These are phyloP conservation scores for Mallotus villosus DNA, from an alignment of 2,797 vertebrate genomes.

Conservation along the genomic window DNA sequence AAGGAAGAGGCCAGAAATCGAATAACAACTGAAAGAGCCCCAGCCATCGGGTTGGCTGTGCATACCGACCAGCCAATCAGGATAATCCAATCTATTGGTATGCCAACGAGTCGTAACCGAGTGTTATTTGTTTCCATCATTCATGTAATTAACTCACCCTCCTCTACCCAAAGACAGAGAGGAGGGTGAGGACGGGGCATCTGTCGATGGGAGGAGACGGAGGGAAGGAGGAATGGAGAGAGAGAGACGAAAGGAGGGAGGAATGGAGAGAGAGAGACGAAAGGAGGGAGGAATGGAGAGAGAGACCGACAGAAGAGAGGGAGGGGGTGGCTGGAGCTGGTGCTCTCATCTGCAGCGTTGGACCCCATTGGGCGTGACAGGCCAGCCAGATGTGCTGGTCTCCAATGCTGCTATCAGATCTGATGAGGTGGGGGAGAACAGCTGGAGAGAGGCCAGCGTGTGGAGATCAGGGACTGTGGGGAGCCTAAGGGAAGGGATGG, in stretches of 20 bases:
- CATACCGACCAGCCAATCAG: slow-evolving; percentile 44
- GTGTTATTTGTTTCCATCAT: slow-evolving; percentile 57
- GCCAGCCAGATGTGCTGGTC: slow-evolving; percentile 15
- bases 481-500: slow-evolving; percentile 4
- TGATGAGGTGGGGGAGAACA: slow-evolving; percentile 15
- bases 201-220: slow-evolving; percentile 10
- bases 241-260: not conserved
- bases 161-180: slow-evolving; percentile 17
- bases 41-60: slow-evolving; percentile 34
- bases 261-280: not conserved
- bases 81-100: slow-evolving; percentile 44
- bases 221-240: not conserved
- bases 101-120: slow-evolving; percentile 35
- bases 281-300: not conserved
- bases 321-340: not conserved
- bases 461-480: slow-evolving; percentile 14
- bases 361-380: slow-evolving; percentile 14
- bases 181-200: slow-evolving; percentile 31
- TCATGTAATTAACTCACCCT: slow-evolving; percentile 44
- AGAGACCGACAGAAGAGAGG: not conserved
- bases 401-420: slow-evolving; percentile 5
- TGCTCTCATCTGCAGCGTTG: not conserved
- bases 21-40: slow-evolving; percentile 36
- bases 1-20: slow-evolving; percentile 42
- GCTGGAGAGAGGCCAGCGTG: slow-evolving; percentile 13